Conservation (phyloP, 2,113 vertebrate species). For the Uria lomvia region DNA sequence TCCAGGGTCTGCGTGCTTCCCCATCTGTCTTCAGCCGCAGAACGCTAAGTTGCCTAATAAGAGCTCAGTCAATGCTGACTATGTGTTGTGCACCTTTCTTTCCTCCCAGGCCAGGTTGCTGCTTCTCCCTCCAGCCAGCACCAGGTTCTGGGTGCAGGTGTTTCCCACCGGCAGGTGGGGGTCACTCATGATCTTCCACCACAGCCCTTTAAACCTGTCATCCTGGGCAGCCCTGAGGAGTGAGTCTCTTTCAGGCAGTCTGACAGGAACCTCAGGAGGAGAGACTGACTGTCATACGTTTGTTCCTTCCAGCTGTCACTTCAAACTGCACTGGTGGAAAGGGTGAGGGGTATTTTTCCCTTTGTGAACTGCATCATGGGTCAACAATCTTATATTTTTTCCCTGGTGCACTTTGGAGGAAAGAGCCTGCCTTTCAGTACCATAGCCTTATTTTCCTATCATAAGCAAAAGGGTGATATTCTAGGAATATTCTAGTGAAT, state of each 20-base stretch:
- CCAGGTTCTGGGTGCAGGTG: not conserved
- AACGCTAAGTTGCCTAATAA: not conserved
- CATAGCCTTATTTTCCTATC: not conserved
- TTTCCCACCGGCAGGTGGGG: not conserved
- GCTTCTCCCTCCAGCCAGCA: not conserved
- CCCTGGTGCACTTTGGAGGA: not conserved
- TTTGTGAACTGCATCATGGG: not conserved
- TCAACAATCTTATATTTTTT: not conserved
- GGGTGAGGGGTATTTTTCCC: not conserved
- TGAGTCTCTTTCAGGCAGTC: not conserved
- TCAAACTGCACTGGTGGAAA: not conserved
- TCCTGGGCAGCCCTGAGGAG: not conserved
- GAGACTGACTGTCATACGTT: not conserved
- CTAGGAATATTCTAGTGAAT: not conserved
- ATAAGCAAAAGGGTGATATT: not conserved
- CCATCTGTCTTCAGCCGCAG: not conserved
- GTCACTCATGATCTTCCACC: not conserved
- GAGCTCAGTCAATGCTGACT: not conserved
- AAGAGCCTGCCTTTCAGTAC: not conserved
- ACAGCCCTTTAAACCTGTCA: not conserved
- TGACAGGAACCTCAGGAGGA: not conserved
- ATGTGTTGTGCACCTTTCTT: not conserved
- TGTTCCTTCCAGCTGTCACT: not conserved
- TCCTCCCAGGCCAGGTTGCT: not conserved
- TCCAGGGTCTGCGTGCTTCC: accelerated